Evolutionary conservation across 2,113 vertebrate genomes (phyloP), one percentile per base, ranked within the genome.

Genomic region (Thymallus thymallus): DNA sequence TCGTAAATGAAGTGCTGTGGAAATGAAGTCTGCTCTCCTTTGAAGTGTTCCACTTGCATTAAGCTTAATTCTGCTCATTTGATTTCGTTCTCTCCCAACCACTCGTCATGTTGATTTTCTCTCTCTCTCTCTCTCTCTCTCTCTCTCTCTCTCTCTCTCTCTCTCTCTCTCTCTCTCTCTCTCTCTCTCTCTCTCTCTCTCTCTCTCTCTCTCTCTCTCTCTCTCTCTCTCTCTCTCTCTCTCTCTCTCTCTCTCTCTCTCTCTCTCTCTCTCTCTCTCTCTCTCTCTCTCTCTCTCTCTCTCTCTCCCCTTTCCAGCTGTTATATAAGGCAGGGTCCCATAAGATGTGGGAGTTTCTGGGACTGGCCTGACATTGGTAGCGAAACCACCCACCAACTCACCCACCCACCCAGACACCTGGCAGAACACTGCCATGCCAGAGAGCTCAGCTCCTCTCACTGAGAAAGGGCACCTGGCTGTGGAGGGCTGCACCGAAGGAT

Each of bases 31-130:
- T 86, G 85, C 87, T 90, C 89, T 93, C 86, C 85, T 84, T 88
- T 90, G 89, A 91, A 91, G 90, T 92, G 87, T 86, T 88, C 90
- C 90, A 92, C 88, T 93, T 91, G 83, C 88, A 88, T 82, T 82
- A 77, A 85, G 88, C 90, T 91, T 87, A 88, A 90, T 91, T 92
- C 91, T 92, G 89, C 87, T 88, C 86, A 87, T 90, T 91, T 41
- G 83, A 89, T 91, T 93, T 86, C 78, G 90, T 88, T 90, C 80
- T 84, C 35, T 10, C 83, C 70, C 76, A 30, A n/a, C 87, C 86
- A 75, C 84, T 87, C 81, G 83, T 84, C 85, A 86, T 82, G n/a
- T n/a, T n/a, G n/a, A n/a, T n/a, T n/a, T n/a, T n/a, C 26, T 26
- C 26, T 26, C 26, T 26, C 26, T 26, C 9, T 41, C 35, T 10